Evolutionary conservation across 2,888 invertebrate genomes (phyloP), one percentile per base, ranked within the genome.

Genomic region (Hanleya hanleyi): DNA sequence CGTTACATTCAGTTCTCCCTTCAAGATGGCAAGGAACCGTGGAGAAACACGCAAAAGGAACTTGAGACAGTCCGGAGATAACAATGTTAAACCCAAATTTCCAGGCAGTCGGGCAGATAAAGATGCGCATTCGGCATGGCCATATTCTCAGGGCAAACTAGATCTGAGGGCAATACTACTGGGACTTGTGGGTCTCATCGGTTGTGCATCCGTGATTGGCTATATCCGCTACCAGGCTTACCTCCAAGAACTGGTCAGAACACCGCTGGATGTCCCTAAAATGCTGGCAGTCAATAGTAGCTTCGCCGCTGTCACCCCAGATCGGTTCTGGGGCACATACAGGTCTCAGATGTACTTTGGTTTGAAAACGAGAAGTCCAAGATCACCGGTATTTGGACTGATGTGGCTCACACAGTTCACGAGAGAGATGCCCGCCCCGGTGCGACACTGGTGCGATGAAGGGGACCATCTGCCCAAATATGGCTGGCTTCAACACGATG

Each of bases 401-500:
- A 98, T 99, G 97, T 99, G 98, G 99, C 97, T 98, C 88, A 94
- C 95, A 77, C 95, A 92, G 81, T 79, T 86, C n/a, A 80, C 80
- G 7, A 78, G 82, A 78, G 72, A 83, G 38, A 95, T 95, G 77
- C 94, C 95, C 78, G 96, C 96, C 0, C 93, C 96, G 47, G 93
- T 96, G 92, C 94, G 90, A 71, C 85, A 87, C 68, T 89, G 70
- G 95, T 95, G 77, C 94, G 94, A 84, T 95, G 96, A 7, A 95
- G 88, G 86, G 18, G 90, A 91, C 79, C 76, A 78, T 1, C 77
- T 90, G n/a, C 77, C 79, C 7, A 83, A 94, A 51, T 95, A 97
- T 87, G 96, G 96, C 0, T 99, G 99, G 99, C 90, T 94, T 5
- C 94, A 96, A 78, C 99, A 99, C 87, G 98, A 99, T 88, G 98